Evolutionary conservation across 2,888 invertebrate genomes (phyloP).

Genomic region (Sarcophaga rosellei): DNA sequence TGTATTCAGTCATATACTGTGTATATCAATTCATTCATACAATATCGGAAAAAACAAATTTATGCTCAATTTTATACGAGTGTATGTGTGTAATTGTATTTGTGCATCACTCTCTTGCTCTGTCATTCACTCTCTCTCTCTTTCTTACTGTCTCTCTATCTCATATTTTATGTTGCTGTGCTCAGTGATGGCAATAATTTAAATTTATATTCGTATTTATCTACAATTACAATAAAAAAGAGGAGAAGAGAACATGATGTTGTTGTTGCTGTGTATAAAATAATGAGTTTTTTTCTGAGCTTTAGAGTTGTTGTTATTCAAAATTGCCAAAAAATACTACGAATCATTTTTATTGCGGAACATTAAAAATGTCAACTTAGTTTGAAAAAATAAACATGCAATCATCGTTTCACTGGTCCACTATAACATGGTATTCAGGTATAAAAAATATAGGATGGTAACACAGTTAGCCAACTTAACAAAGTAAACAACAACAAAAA

Average conservation of each 20-base stretch:
- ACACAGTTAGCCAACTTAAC: too few species aligned
- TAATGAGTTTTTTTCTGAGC: neutral
- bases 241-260: neutral
- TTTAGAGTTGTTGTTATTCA: constrained; percentile 5
- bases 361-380: constrained; percentile 1
- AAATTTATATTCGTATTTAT: constrained; percentile 74
- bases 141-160: too few species aligned
- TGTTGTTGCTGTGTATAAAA: constrained; percentile 67
- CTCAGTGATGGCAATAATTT: constrained; percentile 73
- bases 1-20: too few species aligned
- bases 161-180: neutral
- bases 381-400: neutral
- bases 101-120: neutral
- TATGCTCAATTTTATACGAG: neutral
- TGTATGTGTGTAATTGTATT: neutral
- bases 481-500: too few species aligned
- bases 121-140: neutral
- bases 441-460: too few species aligned
- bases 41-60: neutral
- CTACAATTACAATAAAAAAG: constrained; percentile 73
- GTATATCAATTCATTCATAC: too few species aligned
- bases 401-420: neutral
- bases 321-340: neutral
- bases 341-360: constrained; percentile 18
- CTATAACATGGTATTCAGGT: neutral